Base-by-base conservation (phyloP, 1,140 invertebrate species). In the Trichonephila inaurata region DNA sequence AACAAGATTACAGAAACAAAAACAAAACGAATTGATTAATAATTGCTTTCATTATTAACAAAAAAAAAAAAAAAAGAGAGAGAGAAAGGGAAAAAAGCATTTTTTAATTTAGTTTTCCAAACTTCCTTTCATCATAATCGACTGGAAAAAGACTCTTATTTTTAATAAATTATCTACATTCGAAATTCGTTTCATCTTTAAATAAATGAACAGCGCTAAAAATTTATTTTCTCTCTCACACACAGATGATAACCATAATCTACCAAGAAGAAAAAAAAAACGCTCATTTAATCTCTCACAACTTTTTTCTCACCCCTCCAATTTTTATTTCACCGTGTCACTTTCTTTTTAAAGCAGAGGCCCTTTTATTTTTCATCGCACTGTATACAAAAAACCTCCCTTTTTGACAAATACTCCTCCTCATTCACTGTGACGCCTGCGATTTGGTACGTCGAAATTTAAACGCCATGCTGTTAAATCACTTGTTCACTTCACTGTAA, bases 401-500 rank as follows among this genome's bases (percentile, higher is more conserved):
- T 16, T 21, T 91, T 91, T 91, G 83, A 85, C 83, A 85, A 85
- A 85, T 85, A 61, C 51, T 51, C 40, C 83, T 60, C 83, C 58
- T 61, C 51, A 85, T 85, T 85, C 44, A 61, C 21, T 28, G 14
- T 8, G 83, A 85, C 58, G 83, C 44, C 58, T 85, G 21, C 83
- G 83, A 85, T 85, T 85, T 60, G 21, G n/a, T 61, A 61, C 89
- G 72, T 82, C 72, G 69, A 33, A 85, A 82, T 82, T 91, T 91
- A 91, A 91, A 91, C 66, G 28, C 64, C 28, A 8, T 64, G 62
- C 83, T 81, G 69, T 82, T 91, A 91, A 91, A 91, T 91, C 69
- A 82, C 89, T 91, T 91, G 89, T 91, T 81, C 89, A 82, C 40
- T 62, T 82, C 82, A 18, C 69, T 66, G 69, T 90, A 44, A 89